These are phyloP conservation scores for Drosophila percnosoma DNA, from an alignment of 2,888 invertebrate species.

Conservation along the genomic window DNA sequence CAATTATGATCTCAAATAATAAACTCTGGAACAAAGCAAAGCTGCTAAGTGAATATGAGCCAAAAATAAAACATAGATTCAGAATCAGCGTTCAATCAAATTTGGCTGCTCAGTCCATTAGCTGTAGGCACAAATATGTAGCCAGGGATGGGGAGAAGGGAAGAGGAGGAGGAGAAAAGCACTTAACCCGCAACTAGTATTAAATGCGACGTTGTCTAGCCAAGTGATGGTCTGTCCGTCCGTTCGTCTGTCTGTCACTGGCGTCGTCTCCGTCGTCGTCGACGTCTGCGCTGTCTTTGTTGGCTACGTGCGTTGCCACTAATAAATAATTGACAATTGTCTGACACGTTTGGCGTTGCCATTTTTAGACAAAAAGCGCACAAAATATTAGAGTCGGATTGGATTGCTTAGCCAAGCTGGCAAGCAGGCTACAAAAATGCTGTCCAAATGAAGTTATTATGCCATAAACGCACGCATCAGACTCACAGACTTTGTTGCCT, in stretches of 20 bases:
- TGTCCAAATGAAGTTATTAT: constrained; percentile 84
- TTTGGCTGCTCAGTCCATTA: constrained; percentile 33
- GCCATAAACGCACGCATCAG: constrained; percentile 84
- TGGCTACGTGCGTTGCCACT: constrained; percentile 77
- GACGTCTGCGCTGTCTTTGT: constrained; percentile 32
- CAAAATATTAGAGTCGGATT: constrained; percentile 54
- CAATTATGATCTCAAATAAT: neutral
- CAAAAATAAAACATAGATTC: constrained; percentile 3
- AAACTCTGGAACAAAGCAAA: neutral
- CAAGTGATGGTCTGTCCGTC: constrained; percentile 29
- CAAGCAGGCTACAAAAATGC: constrained; percentile 61
- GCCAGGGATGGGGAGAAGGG: constrained; percentile 5
- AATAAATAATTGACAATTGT: constrained; percentile 79
- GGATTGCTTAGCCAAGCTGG: constrained; percentile 35
- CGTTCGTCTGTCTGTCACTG: constrained; percentile 11
- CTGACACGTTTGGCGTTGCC: constrained; percentile 78
- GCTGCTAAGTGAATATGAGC: constrained; percentile 10
- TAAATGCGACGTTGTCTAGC: constrained; percentile 56
- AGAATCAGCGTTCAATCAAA: constrained; percentile 39
- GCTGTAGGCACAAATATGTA: constrained; percentile 4
- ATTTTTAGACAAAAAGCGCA: constrained; percentile 76
- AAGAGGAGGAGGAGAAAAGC: constrained; percentile 36
- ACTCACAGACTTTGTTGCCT: constrained; percentile 20
- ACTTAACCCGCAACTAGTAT: constrained; percentile 49
- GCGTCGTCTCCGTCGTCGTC: constrained; percentile 19